Conservation (phyloP, 1,140 invertebrate genomes). For the Ceratina australensis region DNA sequence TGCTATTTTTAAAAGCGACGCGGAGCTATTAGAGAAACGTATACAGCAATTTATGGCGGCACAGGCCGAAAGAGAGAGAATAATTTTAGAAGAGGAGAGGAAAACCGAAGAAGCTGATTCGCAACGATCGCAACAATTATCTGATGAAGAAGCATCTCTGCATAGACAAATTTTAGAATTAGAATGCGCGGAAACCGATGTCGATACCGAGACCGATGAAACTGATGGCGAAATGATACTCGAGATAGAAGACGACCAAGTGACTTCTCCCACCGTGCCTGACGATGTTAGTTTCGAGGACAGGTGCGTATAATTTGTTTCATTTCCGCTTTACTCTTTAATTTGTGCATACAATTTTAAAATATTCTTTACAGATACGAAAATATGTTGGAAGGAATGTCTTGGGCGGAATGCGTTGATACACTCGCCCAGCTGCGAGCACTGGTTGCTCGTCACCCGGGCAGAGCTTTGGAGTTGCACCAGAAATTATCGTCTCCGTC, state of each 20-base stretch:
- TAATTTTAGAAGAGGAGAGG: conserved; percentile 79
- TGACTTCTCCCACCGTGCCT: conserved; percentile 58
- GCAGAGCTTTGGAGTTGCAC: conserved; percentile 93
- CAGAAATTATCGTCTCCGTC: conserved; percentile 96
- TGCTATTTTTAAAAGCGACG: conserved; percentile 79
- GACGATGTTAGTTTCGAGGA: conserved; percentile 76
- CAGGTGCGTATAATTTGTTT: conserved; percentile 55
- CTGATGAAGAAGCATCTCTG: conserved; percentile 89
- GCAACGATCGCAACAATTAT: conserved; percentile 81
- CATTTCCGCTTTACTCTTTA: conserved; percentile 7
- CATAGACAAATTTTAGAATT: conserved; percentile 89
- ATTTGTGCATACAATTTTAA: neutral
- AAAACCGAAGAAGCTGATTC: conserved; percentile 80
- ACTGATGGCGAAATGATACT: conserved; percentile 85
- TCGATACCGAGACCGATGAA: conserved; percentile 90
- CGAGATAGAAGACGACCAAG: conserved; percentile 80
- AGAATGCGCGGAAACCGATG: conserved; percentile 89
- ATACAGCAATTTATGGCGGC: conserved; percentile 78
- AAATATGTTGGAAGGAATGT: conserved; percentile 87
- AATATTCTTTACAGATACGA: conserved; percentile 80
- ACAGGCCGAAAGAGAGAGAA: conserved; percentile 75
- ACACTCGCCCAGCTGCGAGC: conserved; percentile 88
- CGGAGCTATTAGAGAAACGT: conserved; percentile 78
- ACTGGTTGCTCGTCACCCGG: conserved; percentile 90
- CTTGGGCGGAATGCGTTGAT: conserved; percentile 89